Evolutionary conservation across 2,888 invertebrate genomes (phyloP), one percentile per base, ranked within the genome.

Genomic region (Eristalis pertinax): DNA sequence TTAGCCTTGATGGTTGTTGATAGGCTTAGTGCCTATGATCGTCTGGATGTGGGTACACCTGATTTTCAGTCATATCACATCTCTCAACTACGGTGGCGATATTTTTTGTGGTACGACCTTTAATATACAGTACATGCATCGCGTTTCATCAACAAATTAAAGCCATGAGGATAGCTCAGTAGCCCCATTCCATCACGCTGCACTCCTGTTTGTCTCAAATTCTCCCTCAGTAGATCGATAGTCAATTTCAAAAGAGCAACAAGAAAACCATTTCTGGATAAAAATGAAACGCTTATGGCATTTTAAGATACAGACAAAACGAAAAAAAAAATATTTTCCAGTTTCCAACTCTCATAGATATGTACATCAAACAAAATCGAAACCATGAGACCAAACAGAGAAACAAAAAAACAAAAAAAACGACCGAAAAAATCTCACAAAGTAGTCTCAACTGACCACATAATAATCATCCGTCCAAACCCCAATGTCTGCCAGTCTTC

Each of bases 261-360:
- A 19, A 50, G 50, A 50, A 13, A 26, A 62, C 29, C 26, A 32
- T 32, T 32, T 7, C 15, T 29, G 24, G 19, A 63, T 35, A 26
- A 83, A 78, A 75, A 79, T 43, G 63, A 83, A 87, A 83, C 79
- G 75, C 83, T 83, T 83, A 79, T 72, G 60, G 75, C 86, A 87
- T 83, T 83, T 83, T 72, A 81, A 84, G 62, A 73, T 50, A 84
- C 77, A 73, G 38, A 62, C 68, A 76, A 76, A 72, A 43, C 29
- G 43, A 38, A 7, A 38, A 41, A 41, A 13, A 41, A 2, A 41
- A 8, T 3, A n/a, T n/a, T 65, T 72, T 65, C 43, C 19, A 24
- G 64, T 4, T 19, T 41, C 43, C 43, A 73, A 69, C 50, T 80
- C 63, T 68, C 74, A 50, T 64, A 83, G 62, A 69, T 26, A 24